Evolutionary conservation across 2,113 vertebrate genomes (phyloP).

Genomic region (Alligator mississippiensis): DNA sequence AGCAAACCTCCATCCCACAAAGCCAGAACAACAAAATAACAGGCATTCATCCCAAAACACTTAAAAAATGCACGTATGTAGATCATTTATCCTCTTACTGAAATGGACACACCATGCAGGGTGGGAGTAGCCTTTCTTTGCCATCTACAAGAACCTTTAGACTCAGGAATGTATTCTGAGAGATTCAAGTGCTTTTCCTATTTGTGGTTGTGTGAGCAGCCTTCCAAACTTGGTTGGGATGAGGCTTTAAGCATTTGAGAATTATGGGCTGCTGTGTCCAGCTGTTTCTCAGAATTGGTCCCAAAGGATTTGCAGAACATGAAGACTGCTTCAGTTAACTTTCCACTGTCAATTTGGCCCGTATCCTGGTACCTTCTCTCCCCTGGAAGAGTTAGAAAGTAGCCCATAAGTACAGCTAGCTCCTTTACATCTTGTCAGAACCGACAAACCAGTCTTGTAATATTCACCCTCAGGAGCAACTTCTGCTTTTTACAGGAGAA

Average conservation of each 20-base stretch:
- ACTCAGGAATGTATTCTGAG: background rate
- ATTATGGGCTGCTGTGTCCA: background rate
- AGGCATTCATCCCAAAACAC: background rate
- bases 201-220: background rate
- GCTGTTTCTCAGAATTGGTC: background rate
- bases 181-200: background rate
- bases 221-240: background rate
- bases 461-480: background rate
- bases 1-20: background rate
- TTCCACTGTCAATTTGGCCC: background rate
- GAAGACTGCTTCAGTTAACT: background rate
- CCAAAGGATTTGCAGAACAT: background rate
- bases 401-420: background rate
- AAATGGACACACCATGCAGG: background rate
- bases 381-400: background rate
- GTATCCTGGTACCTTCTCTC: background rate
- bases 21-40: background rate
- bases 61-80: fast-evolving
- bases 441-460: background rate
- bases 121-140: background rate
- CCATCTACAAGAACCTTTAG: background rate
- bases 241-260: background rate
- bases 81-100: background rate
- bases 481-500: background rate
- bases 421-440: background rate